Percentiles rank a stretch among this genome's conserved stretches.
These are phyloP conservation scores for Campoplex capitator DNA, from an alignment of 2,888 invertebrate species.

Conservation along the genomic window DNA sequence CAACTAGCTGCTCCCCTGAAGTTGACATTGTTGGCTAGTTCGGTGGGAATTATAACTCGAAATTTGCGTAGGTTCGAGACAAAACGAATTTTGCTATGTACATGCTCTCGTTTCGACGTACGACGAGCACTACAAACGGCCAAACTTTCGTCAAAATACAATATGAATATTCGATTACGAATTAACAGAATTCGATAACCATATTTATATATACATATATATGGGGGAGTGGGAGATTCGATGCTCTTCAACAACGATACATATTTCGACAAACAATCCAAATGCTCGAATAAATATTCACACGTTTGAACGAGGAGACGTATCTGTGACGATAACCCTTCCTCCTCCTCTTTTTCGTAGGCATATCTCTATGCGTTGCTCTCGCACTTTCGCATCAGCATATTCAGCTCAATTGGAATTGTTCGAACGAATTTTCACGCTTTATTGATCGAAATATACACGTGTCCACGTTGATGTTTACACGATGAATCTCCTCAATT, in stretches of 20 bases:
- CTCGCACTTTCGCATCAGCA: constrained; percentile 48
- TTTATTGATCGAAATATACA: constrained; percentile 56
- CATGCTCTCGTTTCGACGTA: not conserved
- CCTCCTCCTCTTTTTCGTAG: constrained; percentile 10
- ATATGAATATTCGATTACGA: constrained; percentile 71
- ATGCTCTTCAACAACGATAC: constrained; percentile 35
- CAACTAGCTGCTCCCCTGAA: constrained; percentile 30
- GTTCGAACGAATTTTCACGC: constrained; percentile 46
- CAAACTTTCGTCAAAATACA: constrained; percentile 64
- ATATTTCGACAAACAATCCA: constrained; percentile 54
- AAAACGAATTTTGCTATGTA: constrained; percentile 9
- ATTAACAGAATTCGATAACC: constrained; percentile 61
- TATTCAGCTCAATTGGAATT: constrained; percentile 63
- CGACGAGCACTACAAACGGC: constrained; percentile 9
- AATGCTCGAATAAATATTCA: constrained; percentile 3
- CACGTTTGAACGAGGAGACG: not conserved
- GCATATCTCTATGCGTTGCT: not conserved
- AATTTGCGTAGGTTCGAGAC: constrained; percentile 12
- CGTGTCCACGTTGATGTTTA: constrained; percentile 53
- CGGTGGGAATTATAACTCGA: constrained; percentile 3
- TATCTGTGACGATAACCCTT: constrained; percentile 24
- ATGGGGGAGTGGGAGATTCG: not conserved
- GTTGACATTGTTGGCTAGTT: constrained; percentile 18
- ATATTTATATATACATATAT: not conserved
- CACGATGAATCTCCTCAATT: constrained; percentile 52